Percentiles rank a stretch among this genome's conserved stretches.
Conservation (phyloP, 2,797 vertebrate species). For the Tokudaia muenninki region DNA sequence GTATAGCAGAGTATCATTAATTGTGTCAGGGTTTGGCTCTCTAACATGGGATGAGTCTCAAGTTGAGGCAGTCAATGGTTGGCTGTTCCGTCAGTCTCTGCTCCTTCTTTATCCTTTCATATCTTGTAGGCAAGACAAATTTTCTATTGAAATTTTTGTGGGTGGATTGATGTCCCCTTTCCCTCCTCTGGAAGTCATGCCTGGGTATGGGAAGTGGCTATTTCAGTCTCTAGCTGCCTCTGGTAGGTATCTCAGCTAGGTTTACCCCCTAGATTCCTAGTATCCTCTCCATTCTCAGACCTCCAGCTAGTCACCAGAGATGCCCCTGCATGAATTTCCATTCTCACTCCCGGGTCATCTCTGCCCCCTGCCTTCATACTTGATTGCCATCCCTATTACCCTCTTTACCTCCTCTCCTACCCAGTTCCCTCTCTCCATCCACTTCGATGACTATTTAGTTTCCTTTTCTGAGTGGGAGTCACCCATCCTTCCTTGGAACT, state of each 20-base stretch:
- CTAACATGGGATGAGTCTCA: neutral
- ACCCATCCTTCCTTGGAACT: neutral
- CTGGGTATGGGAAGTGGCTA: neutral
- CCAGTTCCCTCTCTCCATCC: neutral
- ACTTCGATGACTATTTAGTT: neutral
- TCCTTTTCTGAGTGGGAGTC: neutral
- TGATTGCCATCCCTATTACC: neutral
- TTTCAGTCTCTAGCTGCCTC: neutral
- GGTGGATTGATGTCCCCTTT: neutral
- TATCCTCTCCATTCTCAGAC: too few species aligned
- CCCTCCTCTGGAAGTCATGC: neutral
- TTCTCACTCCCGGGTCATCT: neutral
- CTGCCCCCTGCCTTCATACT: too few species aligned
- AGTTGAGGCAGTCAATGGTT: neutral
- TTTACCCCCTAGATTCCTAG: too few species aligned
- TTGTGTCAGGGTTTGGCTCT: neutral
- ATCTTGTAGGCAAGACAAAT: neutral
- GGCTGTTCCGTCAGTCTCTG: neutral
- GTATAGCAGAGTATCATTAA: neutral
- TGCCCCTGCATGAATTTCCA: neutral
- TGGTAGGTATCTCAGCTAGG: too few species aligned
- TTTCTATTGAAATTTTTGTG: neutral
- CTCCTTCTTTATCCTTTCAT: neutral
- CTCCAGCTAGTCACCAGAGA: too few species aligned
- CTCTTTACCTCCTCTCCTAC: neutral